phyloP scores from a whole-genome alignment of 2,797 vertebrate genomes.

The Crenuchus spilurus region DNA sequence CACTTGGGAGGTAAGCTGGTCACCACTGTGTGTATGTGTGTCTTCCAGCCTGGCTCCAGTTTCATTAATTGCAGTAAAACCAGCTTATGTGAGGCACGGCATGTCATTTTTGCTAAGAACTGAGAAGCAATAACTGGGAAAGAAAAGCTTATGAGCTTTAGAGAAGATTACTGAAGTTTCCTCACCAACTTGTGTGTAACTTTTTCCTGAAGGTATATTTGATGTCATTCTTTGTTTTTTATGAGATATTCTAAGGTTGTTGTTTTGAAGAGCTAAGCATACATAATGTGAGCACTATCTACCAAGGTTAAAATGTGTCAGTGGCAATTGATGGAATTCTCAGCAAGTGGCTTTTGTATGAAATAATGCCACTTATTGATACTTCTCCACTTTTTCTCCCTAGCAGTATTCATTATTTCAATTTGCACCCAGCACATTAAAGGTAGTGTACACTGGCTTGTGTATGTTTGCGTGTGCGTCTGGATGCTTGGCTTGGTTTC shows the following conservation, averaged over 20 bases:
- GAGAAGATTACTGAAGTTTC: slow-evolving; percentile 76
- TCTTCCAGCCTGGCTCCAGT: slow-evolving; percentile 63
- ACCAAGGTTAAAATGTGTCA: slow-evolving; percentile 33
- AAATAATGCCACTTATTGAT: slow-evolving; percentile 14
- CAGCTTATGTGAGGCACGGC: slow-evolving; percentile 72
- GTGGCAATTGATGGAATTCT: slow-evolving; percentile 17
- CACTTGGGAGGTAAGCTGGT: slow-evolving; percentile 92
- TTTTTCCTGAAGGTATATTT: slow-evolving; percentile 57
- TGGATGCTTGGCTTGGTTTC: neutral
- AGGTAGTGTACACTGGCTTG: neutral
- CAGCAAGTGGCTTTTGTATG: slow-evolving; percentile 12
- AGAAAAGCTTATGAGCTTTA: slow-evolving; percentile 73
- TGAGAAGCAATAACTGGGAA: slow-evolving; percentile 72
- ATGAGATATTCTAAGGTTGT: slow-evolving; percentile 8
- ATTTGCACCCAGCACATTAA: slow-evolving; percentile 1
- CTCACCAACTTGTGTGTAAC: slow-evolving; percentile 60
- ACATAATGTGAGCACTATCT: slow-evolving; percentile 5
- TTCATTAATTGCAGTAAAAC: slow-evolving; percentile 71
- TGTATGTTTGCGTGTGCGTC: neutral
- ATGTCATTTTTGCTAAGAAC: slow-evolving; percentile 72
- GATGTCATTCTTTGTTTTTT: slow-evolving; percentile 20
- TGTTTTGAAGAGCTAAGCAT: slow-evolving; percentile 18
- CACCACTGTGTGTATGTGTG: neutral
- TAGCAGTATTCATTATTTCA: slow-evolving; percentile 2
- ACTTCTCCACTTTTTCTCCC: neutral